These are phyloP conservation scores for Bombus ignitus DNA, from an alignment of 1,140 invertebrate genomes.

Conservation along the genomic window DNA sequence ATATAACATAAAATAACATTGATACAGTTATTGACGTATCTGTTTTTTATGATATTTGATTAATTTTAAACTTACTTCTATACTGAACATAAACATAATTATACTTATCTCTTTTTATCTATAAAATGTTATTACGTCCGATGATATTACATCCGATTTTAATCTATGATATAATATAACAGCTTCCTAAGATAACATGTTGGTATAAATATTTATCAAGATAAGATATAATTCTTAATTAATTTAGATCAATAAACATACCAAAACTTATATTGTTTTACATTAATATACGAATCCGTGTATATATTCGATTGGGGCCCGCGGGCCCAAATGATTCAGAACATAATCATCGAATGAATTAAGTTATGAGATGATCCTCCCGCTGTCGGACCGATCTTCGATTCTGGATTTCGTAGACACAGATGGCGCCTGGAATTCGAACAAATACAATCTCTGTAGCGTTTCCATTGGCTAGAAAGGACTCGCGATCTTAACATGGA, in stretches of 20 bases:
- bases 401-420: not conserved
- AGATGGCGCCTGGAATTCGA: slow-evolving; percentile 22
- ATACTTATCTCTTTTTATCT: not conserved
- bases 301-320: not conserved
- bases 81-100: not conserved
- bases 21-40: not conserved
- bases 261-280: too few species aligned
- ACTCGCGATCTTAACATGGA: not conserved
- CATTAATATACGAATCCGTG: not conserved
- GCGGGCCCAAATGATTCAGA: not conserved
- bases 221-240: not conserved
- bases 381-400: not conserved
- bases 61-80: not conserved
- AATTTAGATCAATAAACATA: not conserved
- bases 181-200: not conserved
- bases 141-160: not conserved
- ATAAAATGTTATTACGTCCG: not conserved
- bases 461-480: slow-evolving; percentile 2
- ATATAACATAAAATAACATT: not conserved
- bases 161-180: not conserved
- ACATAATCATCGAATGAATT: slow-evolving; percentile 12
- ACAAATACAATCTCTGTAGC: not conserved
- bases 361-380: not conserved
- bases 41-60: not conserved
- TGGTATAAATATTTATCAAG: not conserved